Conservation (phyloP, 2,888 invertebrate genomes). For the Aleiodes testaceus region DNA sequence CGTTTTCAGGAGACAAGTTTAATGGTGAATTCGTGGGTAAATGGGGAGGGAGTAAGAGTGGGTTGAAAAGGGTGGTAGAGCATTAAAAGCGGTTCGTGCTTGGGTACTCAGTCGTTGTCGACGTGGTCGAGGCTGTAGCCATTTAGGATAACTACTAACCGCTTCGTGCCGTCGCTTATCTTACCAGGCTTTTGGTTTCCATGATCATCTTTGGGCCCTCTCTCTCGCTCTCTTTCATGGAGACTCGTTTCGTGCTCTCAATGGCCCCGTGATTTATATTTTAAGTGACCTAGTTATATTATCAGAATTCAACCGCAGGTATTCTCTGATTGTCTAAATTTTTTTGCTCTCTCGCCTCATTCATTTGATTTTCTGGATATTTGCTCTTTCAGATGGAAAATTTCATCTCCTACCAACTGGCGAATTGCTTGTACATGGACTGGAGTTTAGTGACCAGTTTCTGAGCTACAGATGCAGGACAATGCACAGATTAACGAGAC, state of each 20-base stretch:
- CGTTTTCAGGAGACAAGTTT: conserved; percentile 38
- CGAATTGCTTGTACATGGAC: conserved; percentile 82
- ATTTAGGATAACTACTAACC: conserved; percentile 45
- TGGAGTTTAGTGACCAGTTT: conserved; percentile 84
- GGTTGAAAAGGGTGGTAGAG: conserved; percentile 32
- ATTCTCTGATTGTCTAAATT: conserved; percentile 6
- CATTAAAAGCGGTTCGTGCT: conserved; percentile 41
- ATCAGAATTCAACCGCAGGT: background rate
- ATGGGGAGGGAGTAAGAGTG: conserved; percentile 21
- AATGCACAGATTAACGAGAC: conserved; percentile 82
- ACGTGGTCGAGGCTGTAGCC: conserved; percentile 45
- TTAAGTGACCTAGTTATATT: conserved; percentile 28
- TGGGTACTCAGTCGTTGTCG: conserved; percentile 42
- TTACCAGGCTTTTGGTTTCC: conserved; percentile 33
- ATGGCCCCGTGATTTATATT: conserved; percentile 20
- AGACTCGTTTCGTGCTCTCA: background rate
- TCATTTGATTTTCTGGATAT: background rate
- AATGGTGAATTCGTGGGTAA: conserved; percentile 33
- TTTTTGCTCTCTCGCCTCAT: background rate
- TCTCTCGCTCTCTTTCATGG: background rate
- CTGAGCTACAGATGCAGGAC: conserved; percentile 82
- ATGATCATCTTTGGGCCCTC: conserved; percentile 38
- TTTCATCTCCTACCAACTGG: conserved; percentile 84
- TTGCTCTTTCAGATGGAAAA: conserved; percentile 79
- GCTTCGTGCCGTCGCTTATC: conserved; percentile 43